Evolutionary conservation across 2,113 vertebrate species (phyloP).

Genomic region (Caretta caretta): DNA sequence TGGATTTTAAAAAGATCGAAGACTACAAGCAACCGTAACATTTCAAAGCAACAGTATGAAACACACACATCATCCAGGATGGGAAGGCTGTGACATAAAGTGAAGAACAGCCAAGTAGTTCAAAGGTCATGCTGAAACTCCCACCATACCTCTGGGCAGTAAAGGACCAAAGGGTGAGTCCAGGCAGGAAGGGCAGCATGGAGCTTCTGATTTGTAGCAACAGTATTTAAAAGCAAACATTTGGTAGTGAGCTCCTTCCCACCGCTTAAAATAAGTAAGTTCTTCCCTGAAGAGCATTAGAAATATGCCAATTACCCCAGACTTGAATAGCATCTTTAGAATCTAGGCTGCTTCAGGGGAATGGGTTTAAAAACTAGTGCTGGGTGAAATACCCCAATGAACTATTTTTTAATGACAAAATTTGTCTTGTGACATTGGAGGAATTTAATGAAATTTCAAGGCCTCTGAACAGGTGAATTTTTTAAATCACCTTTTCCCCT

Average conservation of each 20-base stretch:
- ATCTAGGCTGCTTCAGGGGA: neutral
- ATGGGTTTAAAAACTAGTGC: neutral
- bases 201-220: neutral
- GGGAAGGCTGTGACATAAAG: constrained; percentile 43
- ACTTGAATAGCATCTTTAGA: constrained; percentile 13
- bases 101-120: neutral
- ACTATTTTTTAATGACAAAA: neutral
- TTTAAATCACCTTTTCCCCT: neutral
- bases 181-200: constrained; percentile 37
- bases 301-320: neutral
- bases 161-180: constrained; percentile 35
- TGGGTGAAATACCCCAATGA: neutral
- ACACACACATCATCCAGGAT: neutral
- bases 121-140: constrained; percentile 8
- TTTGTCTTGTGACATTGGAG: neutral
- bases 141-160: constrained; percentile 21
- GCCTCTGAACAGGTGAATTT: neutral
- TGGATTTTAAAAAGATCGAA: constrained; percentile 9
- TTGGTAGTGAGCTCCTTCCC: neutral
- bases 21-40: neutral
- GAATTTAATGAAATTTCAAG: neutral
- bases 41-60: neutral
- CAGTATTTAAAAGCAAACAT: constrained; percentile 22
- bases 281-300: neutral
- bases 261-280: neutral